Conservation (phyloP, 1,140 invertebrate species). For the Acyrthosiphon pisum region DNA sequence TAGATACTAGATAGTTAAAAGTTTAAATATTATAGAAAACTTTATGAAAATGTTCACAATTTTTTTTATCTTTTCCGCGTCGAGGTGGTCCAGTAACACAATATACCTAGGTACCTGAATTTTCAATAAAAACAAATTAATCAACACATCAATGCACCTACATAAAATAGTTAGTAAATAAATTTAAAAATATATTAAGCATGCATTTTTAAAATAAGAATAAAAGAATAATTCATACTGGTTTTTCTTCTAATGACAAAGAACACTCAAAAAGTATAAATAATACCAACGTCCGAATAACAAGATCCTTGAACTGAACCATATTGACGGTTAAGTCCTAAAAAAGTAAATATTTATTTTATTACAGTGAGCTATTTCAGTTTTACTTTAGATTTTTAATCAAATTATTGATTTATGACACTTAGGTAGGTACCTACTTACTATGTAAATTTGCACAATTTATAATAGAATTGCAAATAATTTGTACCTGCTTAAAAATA, state of each 20-base stretch:
- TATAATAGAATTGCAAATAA: no score
- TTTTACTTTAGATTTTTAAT: neutral
- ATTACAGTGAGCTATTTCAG: neutral
- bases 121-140: neutral
- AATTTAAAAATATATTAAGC: neutral
- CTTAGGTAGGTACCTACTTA: no score
- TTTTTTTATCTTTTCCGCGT: no score
- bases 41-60: neutral
- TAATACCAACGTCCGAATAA: neutral
- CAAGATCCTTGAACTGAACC: constrained; percentile 31
- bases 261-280: constrained; percentile 24
- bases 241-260: constrained; percentile 19
- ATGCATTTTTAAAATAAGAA: neutral
- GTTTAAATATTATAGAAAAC: neutral
- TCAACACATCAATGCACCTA: neutral
- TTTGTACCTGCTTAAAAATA: neutral
- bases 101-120: neutral
- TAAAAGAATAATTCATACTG: constrained; percentile 12
- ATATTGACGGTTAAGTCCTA: neutral
- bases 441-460: no score
- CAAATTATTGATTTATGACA: neutral
- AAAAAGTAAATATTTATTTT: neutral
- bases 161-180: neutral
- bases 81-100: no score
- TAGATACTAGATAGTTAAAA: no score